phyloP scores from a whole-genome alignment of 2,113 vertebrate genomes.

The Caretta caretta region DNA sequence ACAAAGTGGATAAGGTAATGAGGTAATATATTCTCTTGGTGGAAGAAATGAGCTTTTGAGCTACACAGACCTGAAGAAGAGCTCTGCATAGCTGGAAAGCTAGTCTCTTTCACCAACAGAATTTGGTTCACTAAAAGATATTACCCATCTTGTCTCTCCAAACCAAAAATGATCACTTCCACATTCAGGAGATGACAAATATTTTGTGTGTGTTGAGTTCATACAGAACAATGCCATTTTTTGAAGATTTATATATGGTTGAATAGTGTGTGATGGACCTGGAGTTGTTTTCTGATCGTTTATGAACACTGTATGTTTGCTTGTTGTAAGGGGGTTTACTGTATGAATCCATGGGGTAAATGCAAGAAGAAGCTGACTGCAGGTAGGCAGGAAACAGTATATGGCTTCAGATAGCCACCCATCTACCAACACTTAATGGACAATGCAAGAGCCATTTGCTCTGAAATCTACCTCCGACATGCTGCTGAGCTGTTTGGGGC shows the following conservation, averaged over 20 bases:
- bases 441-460: neutral
- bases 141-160: neutral
- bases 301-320: neutral
- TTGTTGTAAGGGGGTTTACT: neutral
- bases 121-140: neutral
- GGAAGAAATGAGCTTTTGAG: neutral
- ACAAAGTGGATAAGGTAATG: too few species aligned
- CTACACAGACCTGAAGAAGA: neutral
- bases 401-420: neutral
- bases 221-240: neutral
- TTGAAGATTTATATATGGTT: neutral
- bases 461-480: neutral
- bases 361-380: neutral
- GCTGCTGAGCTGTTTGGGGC: neutral
- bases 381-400: neutral
- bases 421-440: neutral
- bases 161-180: neutral
- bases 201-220: neutral
- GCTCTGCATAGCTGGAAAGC: neutral
- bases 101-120: neutral
- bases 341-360: neutral
- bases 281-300: neutral
- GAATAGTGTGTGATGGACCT: neutral
- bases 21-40: neutral
- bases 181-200: slow-evolving; percentile 29